Evolutionary conservation across 2,797 vertebrate genomes (phyloP).

Genomic region (Phalanger gymnotis): DNA sequence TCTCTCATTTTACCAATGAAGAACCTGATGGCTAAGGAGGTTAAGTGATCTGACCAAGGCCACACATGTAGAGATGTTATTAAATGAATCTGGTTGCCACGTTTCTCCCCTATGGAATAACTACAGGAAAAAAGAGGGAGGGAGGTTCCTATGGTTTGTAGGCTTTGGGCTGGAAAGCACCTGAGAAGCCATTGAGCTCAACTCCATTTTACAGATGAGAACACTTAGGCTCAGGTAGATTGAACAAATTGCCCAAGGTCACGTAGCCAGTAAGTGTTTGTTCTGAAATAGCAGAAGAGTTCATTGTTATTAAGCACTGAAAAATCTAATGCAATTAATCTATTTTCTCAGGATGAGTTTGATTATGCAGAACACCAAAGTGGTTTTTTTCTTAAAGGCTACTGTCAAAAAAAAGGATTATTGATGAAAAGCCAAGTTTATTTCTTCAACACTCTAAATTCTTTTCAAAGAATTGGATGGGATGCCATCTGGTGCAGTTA

Average conservation of each 20-base stretch:
- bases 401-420: not conserved
- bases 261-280: not conserved
- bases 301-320: constrained; percentile 16
- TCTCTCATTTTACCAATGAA: not conserved
- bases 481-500: not conserved
- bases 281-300: not conserved
- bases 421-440: not conserved
- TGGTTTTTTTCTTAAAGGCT: not conserved
- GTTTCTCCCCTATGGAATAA: not conserved
- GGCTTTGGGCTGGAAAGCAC: not conserved
- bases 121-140: not conserved
- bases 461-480: constrained; percentile 38
- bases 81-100: not conserved
- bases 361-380: constrained; percentile 4
- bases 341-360: constrained; percentile 10
- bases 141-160: not conserved
- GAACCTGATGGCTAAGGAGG: not conserved
- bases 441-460: not conserved
- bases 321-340: not conserved
- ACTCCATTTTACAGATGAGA: not conserved
- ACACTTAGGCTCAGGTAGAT: not conserved
- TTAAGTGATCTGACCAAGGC: not conserved
- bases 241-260: not conserved
- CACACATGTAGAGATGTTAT: not conserved
- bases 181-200: not conserved